Percentiles rank a stretch among this genome's conserved stretches.
Conservation (phyloP, 2,888 invertebrate genomes). For the Tortricodes alternella region DNA sequence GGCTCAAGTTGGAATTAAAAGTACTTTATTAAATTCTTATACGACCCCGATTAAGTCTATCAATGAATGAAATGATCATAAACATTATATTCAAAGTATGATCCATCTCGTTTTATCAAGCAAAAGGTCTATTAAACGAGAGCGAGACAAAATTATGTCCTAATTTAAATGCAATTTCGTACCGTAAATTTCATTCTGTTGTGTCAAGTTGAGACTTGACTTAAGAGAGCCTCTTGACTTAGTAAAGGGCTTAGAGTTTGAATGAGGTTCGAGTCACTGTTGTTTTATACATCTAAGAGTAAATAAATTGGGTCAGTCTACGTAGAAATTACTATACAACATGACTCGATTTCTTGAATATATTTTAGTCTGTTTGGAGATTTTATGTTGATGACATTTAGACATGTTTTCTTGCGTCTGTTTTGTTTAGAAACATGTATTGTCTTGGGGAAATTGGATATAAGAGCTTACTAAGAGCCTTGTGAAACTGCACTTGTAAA, state of each 20-base stretch:
- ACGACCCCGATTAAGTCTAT: too few species aligned
- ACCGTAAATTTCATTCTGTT: slow-evolving; percentile 1
- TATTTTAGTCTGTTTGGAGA: not conserved
- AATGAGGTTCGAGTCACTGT: not conserved
- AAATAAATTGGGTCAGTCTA: too few species aligned
- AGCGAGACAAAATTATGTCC: not conserved
- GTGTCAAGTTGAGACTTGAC: not conserved
- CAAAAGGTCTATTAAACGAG: not conserved
- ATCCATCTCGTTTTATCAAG: not conserved
- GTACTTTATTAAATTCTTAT: too few species aligned
- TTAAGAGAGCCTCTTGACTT: not conserved
- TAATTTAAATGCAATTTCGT: slow-evolving; percentile 4
- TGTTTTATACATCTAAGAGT: too few species aligned
- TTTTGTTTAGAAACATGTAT: not conserved
- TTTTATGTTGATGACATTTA: not conserved
- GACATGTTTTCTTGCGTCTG: not conserved
- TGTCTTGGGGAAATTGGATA: not conserved
- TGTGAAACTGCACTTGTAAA: not conserved
- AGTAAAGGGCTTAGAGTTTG: not conserved
- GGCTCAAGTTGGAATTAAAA: too few species aligned
- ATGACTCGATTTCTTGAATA: too few species aligned
- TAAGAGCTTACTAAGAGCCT: not conserved
- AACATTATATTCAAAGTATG: not conserved
- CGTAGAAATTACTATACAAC: too few species aligned
- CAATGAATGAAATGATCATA: too few species aligned